Base-by-base conservation (phyloP, 2,888 invertebrate species). In the Hyposoter dolosus region DNA sequence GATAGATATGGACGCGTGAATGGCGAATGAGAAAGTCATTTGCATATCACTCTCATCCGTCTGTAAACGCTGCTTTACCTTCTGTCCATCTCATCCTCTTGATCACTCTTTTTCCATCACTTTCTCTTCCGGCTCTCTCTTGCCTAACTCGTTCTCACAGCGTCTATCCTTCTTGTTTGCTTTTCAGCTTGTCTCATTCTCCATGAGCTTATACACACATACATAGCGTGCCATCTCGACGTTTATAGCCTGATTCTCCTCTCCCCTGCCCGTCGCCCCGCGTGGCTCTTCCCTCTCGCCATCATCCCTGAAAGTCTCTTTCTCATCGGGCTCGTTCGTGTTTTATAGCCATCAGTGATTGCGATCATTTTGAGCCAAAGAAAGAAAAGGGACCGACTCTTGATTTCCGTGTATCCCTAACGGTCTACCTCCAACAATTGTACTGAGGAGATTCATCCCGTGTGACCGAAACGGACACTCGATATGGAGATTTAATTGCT, bases 1-100 rank as follows among this genome's bases (percentile, higher is more conserved):
- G 74, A 63, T 28, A 60, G 23, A 76, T 71, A 71, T 74, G 86
- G 83, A 87, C 84, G 87, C 84, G 88, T 89, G 90, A 90, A 90
- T 90, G 87, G 88, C 77, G 88, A 89, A 91, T 88, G 89, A 88
- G 89, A 88, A 85, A 82, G 88, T 85, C 89, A 90, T 90, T 91
- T 90, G 89, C 89, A 87, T 88, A 88, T 90, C 88, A 88, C 88
- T 85, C 84, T 85, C 79, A 77, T 77, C 69, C 88, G 88, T 86
- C 84, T 82, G 88, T 85, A 85, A 84, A 87, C 84, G 77, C 79
- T 71, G 83, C 85, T 86, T 87, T 87, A 65, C 82, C 82, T 84
- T 69, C 84, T 82, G 66, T 87, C 85, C 78, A 50, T 81, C 79
- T 82, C 85, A 56, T 72, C 40, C 76, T 60, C 60, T 60, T 47